Evolutionary conservation across 2,888 invertebrate genomes (phyloP).

Genomic region (Andrena dorsata): DNA sequence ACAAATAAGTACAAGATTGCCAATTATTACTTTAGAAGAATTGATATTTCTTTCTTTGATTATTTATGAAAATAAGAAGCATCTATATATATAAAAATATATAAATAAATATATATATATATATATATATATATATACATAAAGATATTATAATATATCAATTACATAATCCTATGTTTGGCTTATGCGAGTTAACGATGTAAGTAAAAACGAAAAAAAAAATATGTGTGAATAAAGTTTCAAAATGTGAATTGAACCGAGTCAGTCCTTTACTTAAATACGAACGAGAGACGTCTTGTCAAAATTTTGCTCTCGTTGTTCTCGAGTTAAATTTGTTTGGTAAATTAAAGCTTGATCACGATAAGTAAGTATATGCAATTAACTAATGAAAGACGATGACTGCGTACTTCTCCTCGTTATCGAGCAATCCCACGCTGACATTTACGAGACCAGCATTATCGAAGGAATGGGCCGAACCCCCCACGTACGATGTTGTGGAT

Average conservation of each 20-base stretch:
- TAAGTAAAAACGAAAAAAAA: slow-evolving; percentile 78
- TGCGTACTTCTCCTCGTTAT: background rate
- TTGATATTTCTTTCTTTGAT: slow-evolving; percentile 77
- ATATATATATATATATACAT: slow-evolving; percentile 65
- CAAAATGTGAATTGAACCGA: slow-evolving; percentile 79
- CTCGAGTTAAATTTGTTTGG: slow-evolving; percentile 4
- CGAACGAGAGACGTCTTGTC: background rate
- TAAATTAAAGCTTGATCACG: slow-evolving; percentile 1
- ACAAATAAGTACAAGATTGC: slow-evolving; percentile 83
- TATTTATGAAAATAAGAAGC: slow-evolving; percentile 73
- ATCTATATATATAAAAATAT: slow-evolving; percentile 63
- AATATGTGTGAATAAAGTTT: slow-evolving; percentile 85
- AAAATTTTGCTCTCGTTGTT: slow-evolving; percentile 4
- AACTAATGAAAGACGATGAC: background rate
- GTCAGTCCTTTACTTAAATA: slow-evolving; percentile 72
- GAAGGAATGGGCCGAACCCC: background rate
- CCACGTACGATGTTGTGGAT: background rate
- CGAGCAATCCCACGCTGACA: background rate
- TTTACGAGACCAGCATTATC: background rate
- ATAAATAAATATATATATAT: slow-evolving; percentile 63
- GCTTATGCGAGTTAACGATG: slow-evolving; percentile 83
- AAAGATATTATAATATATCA: slow-evolving; percentile 77
- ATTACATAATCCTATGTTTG: slow-evolving; percentile 83
- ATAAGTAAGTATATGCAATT: slow-evolving; percentile 32
- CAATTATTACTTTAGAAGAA: slow-evolving; percentile 80